Base-by-base conservation (phyloP, 2,888 invertebrate species). In the Pemphredon lugubris region DNA sequence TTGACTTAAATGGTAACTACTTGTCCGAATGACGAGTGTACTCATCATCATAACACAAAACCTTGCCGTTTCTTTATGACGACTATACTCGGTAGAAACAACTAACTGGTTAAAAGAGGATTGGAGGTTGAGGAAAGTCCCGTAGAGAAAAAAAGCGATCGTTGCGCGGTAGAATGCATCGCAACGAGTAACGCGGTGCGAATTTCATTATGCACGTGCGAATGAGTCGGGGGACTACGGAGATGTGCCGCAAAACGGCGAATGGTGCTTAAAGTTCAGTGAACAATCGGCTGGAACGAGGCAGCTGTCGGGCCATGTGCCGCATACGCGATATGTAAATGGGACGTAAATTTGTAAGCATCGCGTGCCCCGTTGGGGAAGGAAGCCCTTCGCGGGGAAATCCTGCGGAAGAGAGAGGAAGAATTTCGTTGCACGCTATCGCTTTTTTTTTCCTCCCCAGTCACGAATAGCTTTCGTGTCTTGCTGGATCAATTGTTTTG, bases 251-350 rank as follows among this genome's bases (percentile, higher is more conserved):
- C 34, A 30, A 57, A 47, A 20, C 23, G 18, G 44, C 26, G 47
- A 20, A 37, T 45, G 11, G 58, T 48, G 63, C 30, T 53, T 42
- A 67, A 80, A 80, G 80, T 77, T 81, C 77, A 82, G 51, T 51
- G 79, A 73, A 76, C 70, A 78, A 78, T 78, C 73, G 68, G 51
- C 30, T 40, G 45, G 48, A 64, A 48, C 44, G 59, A 55, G 63
- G 69, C 75, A 75, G 79, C 77, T 79, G 73, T 67, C 61, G 64
- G 50, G 40, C 64, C 73, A 64, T 67, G 75, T 75, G 64, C 51
- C 59, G 16, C 55, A 42, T 7, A 34, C 40, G 50, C 57, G 71
- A 73, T 72, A 77, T 65, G 77, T 73, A 82, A 82, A 82, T 70
- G 74, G 72, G 48, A 70, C 61, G 67, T 55, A 53, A 73, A 78